Base-by-base conservation (phyloP, 2,888 invertebrate species). In the Mythimna albipuncta region DNA sequence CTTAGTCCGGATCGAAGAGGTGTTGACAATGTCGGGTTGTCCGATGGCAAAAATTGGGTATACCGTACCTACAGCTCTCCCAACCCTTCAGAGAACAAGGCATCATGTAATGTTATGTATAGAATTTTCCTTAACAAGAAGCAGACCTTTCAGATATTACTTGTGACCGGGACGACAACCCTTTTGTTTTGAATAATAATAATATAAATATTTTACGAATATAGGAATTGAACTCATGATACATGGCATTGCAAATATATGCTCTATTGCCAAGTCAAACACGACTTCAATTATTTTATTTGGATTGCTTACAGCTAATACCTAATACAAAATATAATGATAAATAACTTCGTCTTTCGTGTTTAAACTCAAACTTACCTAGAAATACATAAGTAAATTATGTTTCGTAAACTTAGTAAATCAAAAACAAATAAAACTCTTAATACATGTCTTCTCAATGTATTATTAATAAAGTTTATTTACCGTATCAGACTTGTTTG, bases 391-490 rank as follows among this genome's bases (percentile, higher is more conserved):
- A 47, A 47, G 0, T 47, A 16, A 32, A 58, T 58, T 21, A 32
- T 21, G 21, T 58, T 26, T 62, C 9, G 3, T 6, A 47, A 59
- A 74, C 10, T 64, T 52, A 50, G 2, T 41, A 19, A 61, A 74
- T 62, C n/a, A 57, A 75, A 57, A 66, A 75, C 26, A 21, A 61
- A 61, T 59, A 59, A 59, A 59, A 55, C 11, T 58, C 5, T 16
- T 35, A 47, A 57, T 26, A 65, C 62, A 58, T 54, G 10, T 64
- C 52, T 38, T 54, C 44, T 64, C 21, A 58, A 69, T 75, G 11
- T 69, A 62, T 67, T 69, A 83, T 83, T 71, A 71, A 55, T 55
- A 67, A 83, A 81, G 54, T 81, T 81, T 54, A 61, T 50, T 58
- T 26, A 55, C 13, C 58, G 35, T 13, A 32, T 38, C n/a, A 38